Evolutionary conservation across 2,113 vertebrate species (phyloP).

Genomic region (Phainopepla nitens): DNA sequence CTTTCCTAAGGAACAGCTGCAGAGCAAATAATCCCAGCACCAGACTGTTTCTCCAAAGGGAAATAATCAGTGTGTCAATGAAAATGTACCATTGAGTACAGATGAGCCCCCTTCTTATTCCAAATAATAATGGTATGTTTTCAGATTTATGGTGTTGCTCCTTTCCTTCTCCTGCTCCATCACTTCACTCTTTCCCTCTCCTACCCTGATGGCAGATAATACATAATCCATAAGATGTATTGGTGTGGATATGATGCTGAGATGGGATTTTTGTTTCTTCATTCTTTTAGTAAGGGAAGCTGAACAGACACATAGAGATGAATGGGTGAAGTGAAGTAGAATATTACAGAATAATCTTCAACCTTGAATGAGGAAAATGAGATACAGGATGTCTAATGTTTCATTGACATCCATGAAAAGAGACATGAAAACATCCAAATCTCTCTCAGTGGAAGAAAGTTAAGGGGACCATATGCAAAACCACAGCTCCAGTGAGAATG

Average conservation of each 20-base stretch:
- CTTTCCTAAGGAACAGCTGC: neutral
- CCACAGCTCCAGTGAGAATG: neutral
- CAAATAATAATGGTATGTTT: neutral
- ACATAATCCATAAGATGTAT: neutral
- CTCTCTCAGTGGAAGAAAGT: neutral
- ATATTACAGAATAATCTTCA: constrained; percentile 49
- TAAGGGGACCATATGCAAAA: neutral
- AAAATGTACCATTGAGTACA: neutral
- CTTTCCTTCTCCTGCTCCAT: neutral
- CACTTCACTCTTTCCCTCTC: neutral
- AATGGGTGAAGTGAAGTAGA: constrained; percentile 42
- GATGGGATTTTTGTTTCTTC: constrained; percentile 20
- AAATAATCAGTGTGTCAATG: neutral
- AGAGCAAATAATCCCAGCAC: neutral
- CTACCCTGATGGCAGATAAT: neutral
- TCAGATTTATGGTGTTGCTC: neutral
- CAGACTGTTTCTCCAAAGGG: neutral
- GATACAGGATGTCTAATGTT: neutral
- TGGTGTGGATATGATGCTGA: neutral
- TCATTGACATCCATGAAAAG: neutral
- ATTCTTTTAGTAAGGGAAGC: neutral
- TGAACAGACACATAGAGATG: neutral
- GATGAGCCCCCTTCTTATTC: neutral
- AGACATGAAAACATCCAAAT: neutral
- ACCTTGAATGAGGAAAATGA: constrained; percentile 31